phyloP scores from a whole-genome alignment of 37 sponge, comb jelly and placozoan genomes.

The Beroe ovata region DNA sequence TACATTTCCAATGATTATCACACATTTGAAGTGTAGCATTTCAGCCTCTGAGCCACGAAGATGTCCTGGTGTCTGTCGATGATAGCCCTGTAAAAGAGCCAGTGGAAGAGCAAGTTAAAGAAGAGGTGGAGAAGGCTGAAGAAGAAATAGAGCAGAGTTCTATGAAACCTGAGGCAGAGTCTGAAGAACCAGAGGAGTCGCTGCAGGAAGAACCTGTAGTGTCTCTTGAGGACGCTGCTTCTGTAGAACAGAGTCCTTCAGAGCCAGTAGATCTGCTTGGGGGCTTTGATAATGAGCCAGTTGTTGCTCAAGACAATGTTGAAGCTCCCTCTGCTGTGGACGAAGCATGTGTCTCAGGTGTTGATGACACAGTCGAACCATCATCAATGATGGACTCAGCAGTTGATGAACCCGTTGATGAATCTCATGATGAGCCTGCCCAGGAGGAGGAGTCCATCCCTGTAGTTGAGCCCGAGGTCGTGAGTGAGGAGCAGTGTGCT shows the following conservation, averaged over 20 bases:
- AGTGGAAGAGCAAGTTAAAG: background rate
- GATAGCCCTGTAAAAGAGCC: background rate
- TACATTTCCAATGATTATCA: background rate
- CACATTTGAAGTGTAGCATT: conserved; percentile 54
- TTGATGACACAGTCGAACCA: too few species aligned
- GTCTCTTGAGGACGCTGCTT: background rate
- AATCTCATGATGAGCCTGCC: background rate
- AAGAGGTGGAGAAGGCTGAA: background rate
- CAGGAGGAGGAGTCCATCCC: background rate
- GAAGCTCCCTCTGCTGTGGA: too few species aligned
- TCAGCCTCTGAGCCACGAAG: conserved; percentile 16
- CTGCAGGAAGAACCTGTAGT: background rate
- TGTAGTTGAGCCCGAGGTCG: background rate
- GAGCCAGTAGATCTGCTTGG: background rate
- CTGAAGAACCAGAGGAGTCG: background rate
- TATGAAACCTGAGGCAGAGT: background rate
- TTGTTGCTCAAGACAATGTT: background rate
- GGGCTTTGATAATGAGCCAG: background rate
- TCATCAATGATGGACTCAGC: background rate
- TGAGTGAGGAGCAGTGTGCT: background rate
- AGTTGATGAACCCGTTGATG: background rate
- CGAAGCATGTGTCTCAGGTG: too few species aligned
- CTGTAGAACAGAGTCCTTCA: background rate
- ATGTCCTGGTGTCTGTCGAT: background rate
- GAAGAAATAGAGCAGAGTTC: too few species aligned